phyloP scores from a whole-genome alignment of 2,113 vertebrate genomes.

The Eleginops maclovinus region DNA sequence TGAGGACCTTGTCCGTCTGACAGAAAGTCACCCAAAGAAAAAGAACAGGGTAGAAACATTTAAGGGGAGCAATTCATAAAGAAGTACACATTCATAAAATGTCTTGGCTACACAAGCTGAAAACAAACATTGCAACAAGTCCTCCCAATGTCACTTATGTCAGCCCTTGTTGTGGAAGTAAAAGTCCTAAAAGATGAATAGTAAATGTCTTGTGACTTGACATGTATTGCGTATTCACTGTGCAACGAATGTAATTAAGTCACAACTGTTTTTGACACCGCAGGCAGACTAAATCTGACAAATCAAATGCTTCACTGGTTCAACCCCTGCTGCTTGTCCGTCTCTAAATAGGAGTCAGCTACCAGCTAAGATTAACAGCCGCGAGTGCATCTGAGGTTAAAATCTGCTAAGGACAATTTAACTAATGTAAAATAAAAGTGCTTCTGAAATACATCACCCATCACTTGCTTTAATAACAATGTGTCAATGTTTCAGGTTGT shows the following conservation, averaged over 20 bases:
- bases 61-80: not conserved
- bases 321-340: not conserved
- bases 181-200: no score
- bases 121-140: not conserved
- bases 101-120: not conserved
- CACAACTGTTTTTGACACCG: not conserved
- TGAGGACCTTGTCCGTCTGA: not conserved
- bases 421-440: no score
- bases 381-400: not conserved
- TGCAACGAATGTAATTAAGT: slow-evolving; percentile 4
- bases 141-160: not conserved
- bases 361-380: not conserved
- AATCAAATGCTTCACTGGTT: not conserved
- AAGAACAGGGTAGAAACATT: not conserved
- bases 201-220: no score
- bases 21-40: not conserved
- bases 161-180: no score
- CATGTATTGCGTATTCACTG: not conserved
- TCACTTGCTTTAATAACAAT: no score
- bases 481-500: no score
- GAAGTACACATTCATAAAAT: not conserved
- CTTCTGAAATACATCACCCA: no score
- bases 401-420: not conserved
- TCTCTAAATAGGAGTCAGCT: not conserved
- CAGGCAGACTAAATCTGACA: not conserved